Base-by-base conservation (phyloP, 2,888 invertebrate genomes). In the Dynastes tityus region DNA sequence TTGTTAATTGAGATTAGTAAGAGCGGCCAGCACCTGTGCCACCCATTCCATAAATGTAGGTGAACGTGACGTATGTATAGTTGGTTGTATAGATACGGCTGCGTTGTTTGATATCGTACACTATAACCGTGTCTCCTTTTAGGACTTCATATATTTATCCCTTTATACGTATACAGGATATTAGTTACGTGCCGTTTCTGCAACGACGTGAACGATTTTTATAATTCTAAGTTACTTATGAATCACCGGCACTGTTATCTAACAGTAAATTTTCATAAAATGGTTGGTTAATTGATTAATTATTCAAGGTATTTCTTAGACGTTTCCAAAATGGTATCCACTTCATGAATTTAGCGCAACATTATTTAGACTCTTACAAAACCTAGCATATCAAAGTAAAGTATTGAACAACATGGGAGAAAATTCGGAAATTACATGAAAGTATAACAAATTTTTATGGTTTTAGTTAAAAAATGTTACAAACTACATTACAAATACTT, bases 1-100 rank as follows among this genome's bases (percentile, higher is more conserved):
- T 63, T 84, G 83, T 81, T 85, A 84, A 85, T 86, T 83, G 83
- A 81, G 81, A 82, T 83, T 83, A 81, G 78, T 79, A 77, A 79
- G 78, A 76, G 78, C 79, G 70, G 80, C 78, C 13, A 63, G 51
- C 83, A 85, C 84, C 83, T 83, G 83, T 81, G 65, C 65, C 80
- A 77, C 74, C 77, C 81, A 79, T 81, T 70, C 77, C 81, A 79
- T 81, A 84, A 84, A 83, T 81, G 82, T 84, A 80, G 84, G 83
- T 80, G 82, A 84, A 84, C 82, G 84, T 85, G 84, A 84, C 83
- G 82, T 80, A 80, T 75, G 76, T 53, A 79, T 63, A 29, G 63
- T 32, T 63, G 63, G 63, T 63, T 63, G 63, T 67, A 67, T 51
- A 16, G 40, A 40, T 40, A 45, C 5, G n/a, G 51, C 65, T n/a